These are phyloP conservation scores for Nephila pilipes DNA, from an alignment of 1,140 invertebrate genomes.

Conservation along the genomic window DNA sequence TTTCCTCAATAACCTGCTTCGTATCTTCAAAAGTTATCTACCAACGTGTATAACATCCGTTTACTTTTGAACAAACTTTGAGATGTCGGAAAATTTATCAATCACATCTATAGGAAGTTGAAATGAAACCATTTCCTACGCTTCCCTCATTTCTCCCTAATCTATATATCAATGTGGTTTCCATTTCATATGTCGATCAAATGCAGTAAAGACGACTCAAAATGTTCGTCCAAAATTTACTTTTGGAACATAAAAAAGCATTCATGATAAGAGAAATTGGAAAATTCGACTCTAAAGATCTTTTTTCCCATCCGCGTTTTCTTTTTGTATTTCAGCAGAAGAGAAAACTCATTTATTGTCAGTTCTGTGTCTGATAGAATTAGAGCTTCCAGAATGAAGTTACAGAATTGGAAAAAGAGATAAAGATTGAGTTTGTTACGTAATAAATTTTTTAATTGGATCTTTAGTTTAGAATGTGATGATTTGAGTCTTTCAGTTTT, in stretches of 20 bases:
- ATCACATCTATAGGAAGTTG: neutral
- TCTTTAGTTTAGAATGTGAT: too few relatives aligned
- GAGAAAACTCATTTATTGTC: too few relatives aligned
- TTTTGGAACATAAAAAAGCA: neutral
- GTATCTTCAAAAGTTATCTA: too few relatives aligned
- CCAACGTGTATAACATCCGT: neutral
- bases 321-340: too few relatives aligned
- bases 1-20: too few relatives aligned
- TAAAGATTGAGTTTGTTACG: too few relatives aligned
- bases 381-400: too few relatives aligned
- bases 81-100: slow-evolving; percentile 3
- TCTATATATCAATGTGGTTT: neutral
- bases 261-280: neutral
- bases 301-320: neutral
- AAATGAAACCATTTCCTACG: neutral
- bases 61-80: neutral
- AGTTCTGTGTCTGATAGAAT: too few relatives aligned
- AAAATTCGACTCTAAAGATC: neutral
- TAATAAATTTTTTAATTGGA: too few relatives aligned
- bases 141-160: neutral
- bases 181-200: slow-evolving; percentile 1
- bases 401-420: too few relatives aligned
- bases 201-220: neutral
- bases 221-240: neutral
- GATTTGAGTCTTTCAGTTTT: too few relatives aligned